phyloP scores from a whole-genome alignment of 2,888 invertebrate species.

The Epinotia brunnichana region DNA sequence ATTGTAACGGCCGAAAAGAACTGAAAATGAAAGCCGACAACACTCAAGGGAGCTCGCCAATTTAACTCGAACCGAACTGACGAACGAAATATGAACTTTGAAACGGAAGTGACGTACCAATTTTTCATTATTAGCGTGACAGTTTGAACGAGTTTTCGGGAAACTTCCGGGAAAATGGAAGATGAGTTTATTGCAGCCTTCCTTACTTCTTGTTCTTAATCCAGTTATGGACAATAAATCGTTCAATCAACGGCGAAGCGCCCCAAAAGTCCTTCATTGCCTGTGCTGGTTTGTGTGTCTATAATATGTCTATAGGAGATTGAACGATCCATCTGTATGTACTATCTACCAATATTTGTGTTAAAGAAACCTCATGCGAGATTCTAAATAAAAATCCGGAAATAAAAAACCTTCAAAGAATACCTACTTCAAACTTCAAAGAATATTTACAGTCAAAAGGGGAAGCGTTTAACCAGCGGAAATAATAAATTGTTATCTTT shows the following conservation, averaged over 20 bases:
- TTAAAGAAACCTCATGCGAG: not conserved
- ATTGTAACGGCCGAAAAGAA: slow-evolving; percentile 43
- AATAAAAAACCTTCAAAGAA: slow-evolving; percentile 23
- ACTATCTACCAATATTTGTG: not conserved
- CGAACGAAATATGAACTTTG: slow-evolving; percentile 42
- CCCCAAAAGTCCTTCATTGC: too few relatives aligned
- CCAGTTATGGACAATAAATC: not conserved
- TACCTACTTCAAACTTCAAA: slow-evolving; percentile 16
- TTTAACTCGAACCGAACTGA: slow-evolving; percentile 36
- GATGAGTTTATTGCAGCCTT: not conserved
- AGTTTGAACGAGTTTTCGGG: slow-evolving; percentile 30
- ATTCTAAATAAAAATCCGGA: slow-evolving; percentile 1
- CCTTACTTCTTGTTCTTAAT: not conserved
- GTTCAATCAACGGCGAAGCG: not conserved
- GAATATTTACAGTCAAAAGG: slow-evolving; percentile 33
- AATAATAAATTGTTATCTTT: slow-evolving; percentile 10
- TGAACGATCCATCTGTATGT: not conserved
- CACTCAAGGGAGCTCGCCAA: slow-evolving; percentile 33
- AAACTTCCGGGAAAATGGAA: slow-evolving; percentile 10
- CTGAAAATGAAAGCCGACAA: slow-evolving; percentile 34
- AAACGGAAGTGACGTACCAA: slow-evolving; percentile 21
- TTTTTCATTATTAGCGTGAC: slow-evolving; percentile 34
- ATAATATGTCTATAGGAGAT: too few relatives aligned
- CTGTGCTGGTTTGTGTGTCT: too few relatives aligned
- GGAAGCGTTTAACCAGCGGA: slow-evolving; percentile 10